Evolutionary conservation across 2,888 invertebrate genomes (phyloP), one percentile per base, ranked within the genome.

Genomic region (Aromia moschata): DNA sequence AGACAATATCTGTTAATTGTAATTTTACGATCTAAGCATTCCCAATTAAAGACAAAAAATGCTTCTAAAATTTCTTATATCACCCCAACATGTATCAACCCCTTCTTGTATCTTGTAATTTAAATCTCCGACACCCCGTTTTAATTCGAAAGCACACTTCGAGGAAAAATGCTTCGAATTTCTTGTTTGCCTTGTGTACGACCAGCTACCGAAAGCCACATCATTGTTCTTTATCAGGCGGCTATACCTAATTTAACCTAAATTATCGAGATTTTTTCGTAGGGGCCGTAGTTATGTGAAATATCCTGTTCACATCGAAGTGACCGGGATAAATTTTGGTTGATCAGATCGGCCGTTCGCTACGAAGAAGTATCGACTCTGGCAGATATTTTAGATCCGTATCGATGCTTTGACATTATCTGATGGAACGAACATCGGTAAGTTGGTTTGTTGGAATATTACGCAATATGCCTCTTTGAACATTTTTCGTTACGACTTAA

Each of bases 241-340:
- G 56, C 56, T 46, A 45, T 45, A 51, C 56, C 62, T 67, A 67
- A 68, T 68, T 67, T 64, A 59, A 61, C 38, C 63, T 60, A 60
- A 62, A 68, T 68, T 63, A 63, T 57, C 54, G 55, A 43, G 33
- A 58, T 10, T 40, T 14, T 16, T 11, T 15, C 5, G 16, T 15
- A 58, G 33, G 41, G 56, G 52, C 52, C 45, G 14, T n/a, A 45
- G 38, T 17, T 51, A 59, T 59, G 55, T 56, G 44, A 49, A 59
- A 52, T 46, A 59, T 59, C 55, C 51, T 49, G 31, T 51, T 17
- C 41, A 25, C 38, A 45, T 59, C 45, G 40, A 20, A 36, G 15
- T 17, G 16, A 14, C 11, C 16, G 12, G 17, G 4, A 47, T 47
- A 47, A 37, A 36, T 45, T 55, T 55, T 45, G 16, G n/a, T 55